Evolutionary conservation across 2,888 invertebrate species (phyloP), one percentile per base, ranked within the genome.

Genomic region (Thecocarcelia acutangulata): DNA sequence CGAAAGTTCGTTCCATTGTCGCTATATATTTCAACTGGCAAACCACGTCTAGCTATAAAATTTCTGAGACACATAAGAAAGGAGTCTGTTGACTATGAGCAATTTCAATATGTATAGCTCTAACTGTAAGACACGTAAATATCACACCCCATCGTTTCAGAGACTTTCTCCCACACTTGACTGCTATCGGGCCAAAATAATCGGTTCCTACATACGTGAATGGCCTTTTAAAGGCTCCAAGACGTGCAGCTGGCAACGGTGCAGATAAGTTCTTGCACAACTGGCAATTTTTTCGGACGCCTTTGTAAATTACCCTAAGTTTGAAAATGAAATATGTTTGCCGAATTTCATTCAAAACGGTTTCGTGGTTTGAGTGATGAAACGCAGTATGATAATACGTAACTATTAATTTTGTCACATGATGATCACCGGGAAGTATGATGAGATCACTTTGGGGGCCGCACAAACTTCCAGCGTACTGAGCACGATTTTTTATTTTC

Each of bases 1-100:
- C 63, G 80, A 21, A 84, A 84, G 61, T 84, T 82, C 0, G 73
- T 74, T 6, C 70, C 83, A 44, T 76, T 79, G 33, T 83, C 79
- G 44, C 74, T 76, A 24, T 72, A 84, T 15, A 84, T 77, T 52
- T n/a, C n/a, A n/a, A n/a, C n/a, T n/a, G n/a, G n/a, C n/a, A n/a
- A n/a, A n/a, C 83, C 78, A 56, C 80, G 69, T 11, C 83, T 74
- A 21, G 69, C 44, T 2, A 83, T 50, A 48, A 79, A 81, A 42
- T 84, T 84, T n/a, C 69, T 58, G 1, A 84, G 56, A 2, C 37
- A 54, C 64, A 84, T 68, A 9, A 46, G 17, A 19, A 84, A 84
- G 3, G 81, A 82, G 21, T 78, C 79, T 2, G 79, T 61, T 12
- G 83, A 40, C 73, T 75, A n/a, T 72, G 72, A 8, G 84, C 83